These are phyloP conservation scores for Hippocampus abdominalis DNA, from an alignment of 2,113 vertebrate genomes.

Conservation along the genomic window DNA sequence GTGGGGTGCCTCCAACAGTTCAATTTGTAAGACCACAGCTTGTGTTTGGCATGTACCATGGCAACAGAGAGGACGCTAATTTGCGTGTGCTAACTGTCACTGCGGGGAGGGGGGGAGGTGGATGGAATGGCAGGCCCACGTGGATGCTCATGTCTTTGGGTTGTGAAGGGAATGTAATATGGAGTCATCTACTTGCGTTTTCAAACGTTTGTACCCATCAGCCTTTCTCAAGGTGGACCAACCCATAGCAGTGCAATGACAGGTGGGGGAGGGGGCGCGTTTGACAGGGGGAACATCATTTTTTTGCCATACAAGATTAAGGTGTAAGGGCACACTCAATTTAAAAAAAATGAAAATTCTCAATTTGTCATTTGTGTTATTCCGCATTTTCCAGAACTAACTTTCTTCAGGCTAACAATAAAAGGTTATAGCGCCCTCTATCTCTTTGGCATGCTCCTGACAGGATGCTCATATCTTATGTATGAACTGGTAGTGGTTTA, in stretches of 20 bases:
- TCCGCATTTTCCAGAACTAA: background rate
- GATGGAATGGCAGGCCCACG: slow-evolving; percentile 32
- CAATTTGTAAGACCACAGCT: slow-evolving; percentile 44
- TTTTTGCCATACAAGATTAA: too few relatives aligned
- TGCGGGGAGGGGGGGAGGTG: slow-evolving; percentile 29
- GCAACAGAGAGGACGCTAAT: slow-evolving; percentile 40
- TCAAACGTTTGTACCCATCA: too few relatives aligned
- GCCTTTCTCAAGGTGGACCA: too few relatives aligned
- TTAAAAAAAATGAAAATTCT: background rate
- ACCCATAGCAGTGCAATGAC: too few relatives aligned
- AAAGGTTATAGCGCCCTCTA: background rate
- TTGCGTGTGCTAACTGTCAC: slow-evolving; percentile 45
- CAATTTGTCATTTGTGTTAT: slow-evolving; percentile 9
- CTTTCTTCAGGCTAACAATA: background rate
- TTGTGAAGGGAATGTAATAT: background rate
- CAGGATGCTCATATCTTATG: background rate
- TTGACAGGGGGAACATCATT: too few relatives aligned
- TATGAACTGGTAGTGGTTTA: background rate
- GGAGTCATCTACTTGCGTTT: too few relatives aligned
- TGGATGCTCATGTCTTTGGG: slow-evolving; percentile 4
- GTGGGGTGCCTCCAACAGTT: slow-evolving; percentile 32
- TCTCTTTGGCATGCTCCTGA: background rate
- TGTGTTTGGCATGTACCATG: slow-evolving; percentile 45
- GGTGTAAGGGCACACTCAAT: too few relatives aligned
- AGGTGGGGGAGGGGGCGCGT: too few relatives aligned